Base-by-base conservation (phyloP, 2,113 vertebrate species). In the Marmota flaviventris region DNA sequence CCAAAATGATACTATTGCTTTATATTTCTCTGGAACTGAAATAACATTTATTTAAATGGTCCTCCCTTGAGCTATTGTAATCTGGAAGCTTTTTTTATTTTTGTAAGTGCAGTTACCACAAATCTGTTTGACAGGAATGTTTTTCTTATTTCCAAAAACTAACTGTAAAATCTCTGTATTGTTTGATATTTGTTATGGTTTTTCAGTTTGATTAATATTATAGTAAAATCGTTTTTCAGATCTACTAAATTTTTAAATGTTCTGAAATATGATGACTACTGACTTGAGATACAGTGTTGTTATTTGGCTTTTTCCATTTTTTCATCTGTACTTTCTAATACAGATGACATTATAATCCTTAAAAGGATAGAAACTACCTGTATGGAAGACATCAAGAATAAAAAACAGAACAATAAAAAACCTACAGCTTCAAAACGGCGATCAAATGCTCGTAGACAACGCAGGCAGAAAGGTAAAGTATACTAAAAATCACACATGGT, bases 261-360 rank as follows among this genome's bases (percentile, higher is more conserved):
- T 84, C 48, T 84, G 32, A 53, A 58, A 27, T 70, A 85, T 78
- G 9, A 37, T 92, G n/a, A 79, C 82, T 77, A 65, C 73, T 95
- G n/a, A 39, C 25, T 78, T 45, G 56, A 93, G 61, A 65, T 9
- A 84, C 1, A 48, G 61, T 77, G 24, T 76, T 72, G 17, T 95
- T 81, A 87, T 92, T 90, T 42, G 6, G 16, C 24, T 72, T 94
- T 96, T 88, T 65, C n/a, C 8, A 45, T 72, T 92, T 73, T 96
- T 91, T 88, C 13, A 45, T 51, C 32, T 72, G 18, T 97, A 51
- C 92, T 96, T 88, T 85, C 13, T 79, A 0, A 96, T 97, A n/a
- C 70, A 99, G 98, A 98, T 96, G 98, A 98, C 61, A 98, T 98
- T 85, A 98, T 98, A 96, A 95, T 89, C 13, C 95, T 85, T 34